Evolutionary conservation across 2,797 vertebrate species (phyloP).

Genomic region (Mus caroli): DNA sequence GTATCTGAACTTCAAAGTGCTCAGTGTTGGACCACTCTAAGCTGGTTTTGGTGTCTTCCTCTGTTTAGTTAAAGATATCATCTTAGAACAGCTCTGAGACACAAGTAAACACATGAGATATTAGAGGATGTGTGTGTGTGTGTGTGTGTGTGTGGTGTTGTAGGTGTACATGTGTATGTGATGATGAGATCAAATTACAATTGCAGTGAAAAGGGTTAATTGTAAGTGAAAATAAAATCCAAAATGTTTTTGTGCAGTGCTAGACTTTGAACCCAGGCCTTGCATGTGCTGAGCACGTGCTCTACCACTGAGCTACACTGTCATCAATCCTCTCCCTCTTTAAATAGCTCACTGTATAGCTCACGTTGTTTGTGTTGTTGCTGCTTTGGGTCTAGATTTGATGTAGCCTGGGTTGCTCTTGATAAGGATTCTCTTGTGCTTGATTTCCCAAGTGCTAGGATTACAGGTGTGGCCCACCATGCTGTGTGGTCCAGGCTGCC

Average conservation of each 20-base stretch:
- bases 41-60: neutral
- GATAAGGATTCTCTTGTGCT: neutral
- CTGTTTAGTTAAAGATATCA: neutral
- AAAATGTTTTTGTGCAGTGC: neutral
- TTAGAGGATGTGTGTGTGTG: neutral
- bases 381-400: neutral
- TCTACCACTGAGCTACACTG: neutral
- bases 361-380: neutral
- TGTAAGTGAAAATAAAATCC: conserved; percentile 22
- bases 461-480: neutral
- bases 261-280: neutral
- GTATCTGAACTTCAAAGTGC: neutral
- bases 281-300: neutral
- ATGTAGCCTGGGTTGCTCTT: neutral
- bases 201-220: neutral
- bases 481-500: neutral
- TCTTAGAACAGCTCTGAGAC: neutral
- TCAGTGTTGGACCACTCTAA: neutral
- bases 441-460: neutral
- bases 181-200: neutral
- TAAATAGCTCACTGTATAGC: neutral
- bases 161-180: neutral
- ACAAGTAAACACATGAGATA: neutral
- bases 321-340: neutral
- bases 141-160: neutral